Evolutionary conservation across 2,113 vertebrate species (phyloP), one percentile per base, ranked within the genome.

Genomic region (Hassar affinis): DNA sequence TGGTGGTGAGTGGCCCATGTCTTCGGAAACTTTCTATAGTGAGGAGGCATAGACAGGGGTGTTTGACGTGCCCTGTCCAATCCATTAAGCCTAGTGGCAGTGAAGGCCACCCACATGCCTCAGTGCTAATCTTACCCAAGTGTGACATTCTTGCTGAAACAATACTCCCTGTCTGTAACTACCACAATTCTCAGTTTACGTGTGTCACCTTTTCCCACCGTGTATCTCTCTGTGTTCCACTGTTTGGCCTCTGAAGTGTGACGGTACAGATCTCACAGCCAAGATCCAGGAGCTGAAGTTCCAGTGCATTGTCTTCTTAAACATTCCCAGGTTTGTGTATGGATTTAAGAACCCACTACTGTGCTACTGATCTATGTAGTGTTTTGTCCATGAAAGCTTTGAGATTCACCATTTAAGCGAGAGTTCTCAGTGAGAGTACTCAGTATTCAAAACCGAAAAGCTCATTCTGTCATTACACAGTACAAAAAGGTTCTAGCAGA

Each of bases 281-380:
- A 99, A 99, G 91, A 99, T 99, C 90, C 98, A 99, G 92, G 98
- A 99, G 86, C 93, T 98, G 89, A 99, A 99, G 82, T 97, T 98
- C 76, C 98, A 99, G 91, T 99, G 98, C 91, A 95, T 99, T 25
- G 98, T 99, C 89, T 99, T 99, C 92, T 94, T 99, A 75, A 99
- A 99, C 91, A 99, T 99, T 92, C 98, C 98, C 92, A 98, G 98
- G 98, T 99, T 71, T 90, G 94, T 81, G 52, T 45, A 52, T 18
- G 61, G 25, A n/a, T 56, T 77, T 56, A 77, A 38, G 51, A 38
- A 38, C 51, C 17, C 51, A 25, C 30, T 35, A 25, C 25, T 77
- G 51, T 54, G 30, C 74, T 54, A 22, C 49, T 76, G 30, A 52
- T 30, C 49, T 75, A 6, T 56, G 38, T 56, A 25, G 10, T 72